These are phyloP conservation scores for Psephotus haematonotus DNA, from an alignment of 2,113 vertebrate species.

Conservation along the genomic window DNA sequence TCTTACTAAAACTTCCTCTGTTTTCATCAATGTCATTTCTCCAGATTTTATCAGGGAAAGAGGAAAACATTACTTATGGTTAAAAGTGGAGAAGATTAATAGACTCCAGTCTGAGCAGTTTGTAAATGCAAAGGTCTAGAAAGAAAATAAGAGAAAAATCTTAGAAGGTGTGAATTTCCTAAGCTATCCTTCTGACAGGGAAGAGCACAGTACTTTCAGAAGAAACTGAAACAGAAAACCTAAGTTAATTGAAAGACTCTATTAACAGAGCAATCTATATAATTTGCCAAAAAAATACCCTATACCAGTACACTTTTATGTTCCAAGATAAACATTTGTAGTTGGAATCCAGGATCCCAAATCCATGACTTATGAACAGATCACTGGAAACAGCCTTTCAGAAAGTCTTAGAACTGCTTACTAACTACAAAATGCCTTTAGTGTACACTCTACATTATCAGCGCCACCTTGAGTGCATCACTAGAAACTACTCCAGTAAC, in stretches of 20 bases:
- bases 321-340: background rate
- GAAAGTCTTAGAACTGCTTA: background rate
- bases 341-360: background rate
- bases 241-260: background rate
- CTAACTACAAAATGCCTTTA: background rate
- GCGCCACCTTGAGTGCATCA: slow-evolving; percentile 57
- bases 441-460: background rate
- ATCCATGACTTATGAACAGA: background rate
- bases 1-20: background rate
- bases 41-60: background rate
- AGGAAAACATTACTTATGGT: background rate
- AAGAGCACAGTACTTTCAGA: background rate
- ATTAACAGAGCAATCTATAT: background rate
- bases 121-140: background rate
- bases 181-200: background rate
- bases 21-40: background rate
- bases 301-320: background rate
- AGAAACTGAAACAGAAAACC: background rate
- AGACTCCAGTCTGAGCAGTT: background rate
- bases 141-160: background rate
- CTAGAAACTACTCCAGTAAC: background rate
- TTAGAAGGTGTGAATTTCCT: background rate
- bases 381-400: background rate
- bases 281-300: background rate
- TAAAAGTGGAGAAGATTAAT: background rate